Conservation (phyloP, 2,888 invertebrate genomes). For the Scotopteryx bipunctaria region DNA sequence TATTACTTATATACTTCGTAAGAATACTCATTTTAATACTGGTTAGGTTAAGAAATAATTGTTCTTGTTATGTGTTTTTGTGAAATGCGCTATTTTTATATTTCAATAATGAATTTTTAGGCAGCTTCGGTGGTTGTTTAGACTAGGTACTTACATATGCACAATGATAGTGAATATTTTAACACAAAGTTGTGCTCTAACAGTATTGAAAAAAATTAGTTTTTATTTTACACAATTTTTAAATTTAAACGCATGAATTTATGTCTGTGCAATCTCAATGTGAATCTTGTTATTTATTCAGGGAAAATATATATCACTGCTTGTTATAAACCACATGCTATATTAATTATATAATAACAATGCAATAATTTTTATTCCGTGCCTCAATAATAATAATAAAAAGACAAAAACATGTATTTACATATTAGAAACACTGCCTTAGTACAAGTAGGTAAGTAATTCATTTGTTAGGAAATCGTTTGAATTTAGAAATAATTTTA, state of each 20-base stretch:
- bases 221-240: background rate
- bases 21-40: constrained; percentile 26
- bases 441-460: background rate
- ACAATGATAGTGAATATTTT: constrained; percentile 3
- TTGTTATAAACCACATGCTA: no score
- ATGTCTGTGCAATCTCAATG: constrained; percentile 7
- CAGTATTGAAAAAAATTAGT: constrained; percentile 6
- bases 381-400: background rate
- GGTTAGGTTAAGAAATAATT: background rate
- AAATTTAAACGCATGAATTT: no score
- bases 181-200: constrained; percentile 3
- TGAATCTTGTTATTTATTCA: background rate
- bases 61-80: background rate
- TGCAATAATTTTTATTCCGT: background rate
- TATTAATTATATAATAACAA: no score
- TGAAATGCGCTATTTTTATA: constrained; percentile 1
- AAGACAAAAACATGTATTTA: background rate
- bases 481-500: background rate
- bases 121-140: constrained; percentile 27
- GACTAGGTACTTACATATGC: constrained; percentile 2
- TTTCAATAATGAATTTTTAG: constrained; percentile 19
- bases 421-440: background rate
- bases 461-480: constrained; percentile 1
- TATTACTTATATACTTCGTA: constrained; percentile 19
- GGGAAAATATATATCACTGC: no score